A percentile compares a stretch with the other conserved stretches of the same genome.
These are phyloP conservation scores for Pristionchus japonicus DNA, from an alignment of 2,888 invertebrate genomes.

Conservation along the genomic window DNA sequence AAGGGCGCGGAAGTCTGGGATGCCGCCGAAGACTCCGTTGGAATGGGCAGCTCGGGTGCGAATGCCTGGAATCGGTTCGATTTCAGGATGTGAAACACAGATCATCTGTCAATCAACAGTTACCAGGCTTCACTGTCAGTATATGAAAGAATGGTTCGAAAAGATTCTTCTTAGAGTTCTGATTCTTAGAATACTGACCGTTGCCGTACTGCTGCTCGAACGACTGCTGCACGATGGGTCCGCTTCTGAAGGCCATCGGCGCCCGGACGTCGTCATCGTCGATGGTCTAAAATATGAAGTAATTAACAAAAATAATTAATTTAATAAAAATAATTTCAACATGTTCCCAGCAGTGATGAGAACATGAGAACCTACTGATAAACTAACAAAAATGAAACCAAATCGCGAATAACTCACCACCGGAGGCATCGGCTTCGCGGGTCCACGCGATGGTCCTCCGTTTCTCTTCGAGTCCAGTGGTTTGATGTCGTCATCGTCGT, in stretches of 20 bases:
- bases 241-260: conserved; percentile 60
- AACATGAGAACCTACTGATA: too few species aligned
- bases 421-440: neutral
- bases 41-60: neutral
- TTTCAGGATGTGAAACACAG: too few species aligned
- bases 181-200: neutral
- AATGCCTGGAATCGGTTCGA: neutral
- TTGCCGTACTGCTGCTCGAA: conserved; percentile 61
- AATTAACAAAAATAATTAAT: neutral
- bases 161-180: too few species aligned
- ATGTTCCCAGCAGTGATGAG: too few species aligned
- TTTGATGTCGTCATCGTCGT: neutral
- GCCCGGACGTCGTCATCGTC: conserved; percentile 61
- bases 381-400: too few species aligned
- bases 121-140: too few species aligned
- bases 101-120: too few species aligned
- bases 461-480: neutral
- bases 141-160: too few species aligned
- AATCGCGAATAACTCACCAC: neutral
- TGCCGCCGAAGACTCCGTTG: conserved; percentile 46
- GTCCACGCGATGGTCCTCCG: neutral
- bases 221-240: conserved; percentile 58
- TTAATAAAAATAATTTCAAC: too few species aligned
- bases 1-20: conserved; percentile 49
- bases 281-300: neutral